Evolutionary conservation across 2,113 vertebrate species (phyloP).

Genomic region (Synchiropus splendidus): DNA sequence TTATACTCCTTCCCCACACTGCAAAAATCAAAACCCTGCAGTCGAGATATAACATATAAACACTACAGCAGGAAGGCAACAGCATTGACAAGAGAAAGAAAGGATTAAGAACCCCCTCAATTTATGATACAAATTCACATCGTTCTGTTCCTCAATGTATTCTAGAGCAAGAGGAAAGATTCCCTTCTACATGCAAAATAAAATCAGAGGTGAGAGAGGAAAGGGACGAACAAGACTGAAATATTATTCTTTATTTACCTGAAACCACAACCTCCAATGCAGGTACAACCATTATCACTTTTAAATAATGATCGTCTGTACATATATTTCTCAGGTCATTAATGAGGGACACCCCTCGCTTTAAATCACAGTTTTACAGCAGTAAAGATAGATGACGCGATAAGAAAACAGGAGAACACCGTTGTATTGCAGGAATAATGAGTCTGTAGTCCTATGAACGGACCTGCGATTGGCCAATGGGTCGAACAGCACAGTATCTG

Average conservation of each 20-base stretch:
- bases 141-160: no score
- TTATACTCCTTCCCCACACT: no score
- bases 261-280: conserved; percentile 77
- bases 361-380: conserved; percentile 80
- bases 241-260: conserved; percentile 82
- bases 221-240: conserved; percentile 18
- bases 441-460: conserved; percentile 9
- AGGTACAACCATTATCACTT: conserved; percentile 68
- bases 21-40: no score
- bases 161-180: background rate
- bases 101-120: no score
- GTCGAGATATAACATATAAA: no score
- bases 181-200: no score
- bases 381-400: conserved; percentile 66
- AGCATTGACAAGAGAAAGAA: no score
- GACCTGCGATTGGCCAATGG: conserved; percentile 11
- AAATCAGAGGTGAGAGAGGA: conserved; percentile 9
- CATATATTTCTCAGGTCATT: conserved; percentile 62
- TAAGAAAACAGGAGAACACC: conserved; percentile 34
- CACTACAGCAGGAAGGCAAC: no score
- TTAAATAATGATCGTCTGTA: conserved; percentile 49
- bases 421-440: conserved; percentile 45
- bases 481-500: conserved; percentile 30
- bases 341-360: conserved; percentile 50
- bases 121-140: no score